Evolutionary conservation across 2,888 invertebrate genomes (phyloP), one percentile per base, ranked within the genome.

Genomic region (Scaeva pyrastri): DNA sequence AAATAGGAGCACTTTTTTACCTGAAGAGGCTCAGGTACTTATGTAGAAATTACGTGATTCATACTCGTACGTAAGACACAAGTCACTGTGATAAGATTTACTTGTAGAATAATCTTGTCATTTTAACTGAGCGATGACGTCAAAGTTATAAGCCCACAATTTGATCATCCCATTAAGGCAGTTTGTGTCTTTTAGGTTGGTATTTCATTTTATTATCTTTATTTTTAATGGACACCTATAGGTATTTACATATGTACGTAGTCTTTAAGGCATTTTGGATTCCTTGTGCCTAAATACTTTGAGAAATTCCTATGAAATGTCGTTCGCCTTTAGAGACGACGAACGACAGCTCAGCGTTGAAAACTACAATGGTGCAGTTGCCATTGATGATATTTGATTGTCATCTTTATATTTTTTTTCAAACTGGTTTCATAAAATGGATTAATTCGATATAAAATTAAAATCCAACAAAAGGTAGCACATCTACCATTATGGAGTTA

Each of bases 281-380:
- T 52, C 31, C 36, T 45, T 2, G 39, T 39, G 11, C 12, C 11
- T 43, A 7, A n/a, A n/a, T n/a, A 71, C 70, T 19, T 55, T 41
- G 11, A 36, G 26, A 58, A 52, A 43, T 77, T 62, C 52, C 21
- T 23, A 39, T 8, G 50, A 68, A 80, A 74, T 80, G 80, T 70
- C 23, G 75, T 80, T 55, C 26, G 68, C 74, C 74, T 80, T 80
- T 75, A 70, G 70, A 39, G 39, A 21, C 31, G 6, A 31, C 31
- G 31, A 5, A 1, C 8, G 6, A 8, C 3, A 8, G 8, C 31
- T 5, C 31, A 31, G n/a, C 31, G 31, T 14, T 7, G 41, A 12
- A 14, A 60, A 60, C 39, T 21, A 41, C 41, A 60, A 45, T 62
- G 55, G 23, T 39, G 26, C 60, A 70, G 41, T 48, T 48, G 48